These are phyloP conservation scores for Tiliqua scincoides DNA, from an alignment of 2,113 vertebrate species.

Conservation along the genomic window DNA sequence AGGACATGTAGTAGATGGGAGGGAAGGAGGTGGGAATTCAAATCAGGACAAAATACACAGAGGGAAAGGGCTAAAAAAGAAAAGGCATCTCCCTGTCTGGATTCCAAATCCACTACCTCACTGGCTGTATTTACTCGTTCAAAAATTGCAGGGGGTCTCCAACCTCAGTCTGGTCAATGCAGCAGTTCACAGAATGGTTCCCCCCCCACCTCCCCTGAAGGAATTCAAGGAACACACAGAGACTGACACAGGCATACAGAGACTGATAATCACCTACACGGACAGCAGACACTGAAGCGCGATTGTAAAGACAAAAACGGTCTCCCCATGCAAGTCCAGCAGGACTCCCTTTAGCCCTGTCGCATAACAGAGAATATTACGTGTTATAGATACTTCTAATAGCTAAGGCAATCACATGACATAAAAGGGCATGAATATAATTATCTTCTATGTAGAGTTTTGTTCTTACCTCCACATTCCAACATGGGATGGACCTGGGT, in stretches of 20 bases:
- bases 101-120: background rate
- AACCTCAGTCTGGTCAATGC: too few relatives aligned
- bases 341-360: background rate
- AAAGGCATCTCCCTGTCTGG: background rate
- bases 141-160: too few relatives aligned
- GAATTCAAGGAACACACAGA: background rate
- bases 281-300: background rate
- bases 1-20: too few relatives aligned
- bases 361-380: background rate
- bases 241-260: too few relatives aligned
- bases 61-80: background rate
- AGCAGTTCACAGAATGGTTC: too few relatives aligned
- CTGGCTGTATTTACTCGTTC: too few relatives aligned
- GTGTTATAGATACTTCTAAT: background rate
- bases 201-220: background rate
- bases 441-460: background rate
- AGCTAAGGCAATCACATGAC: background rate
- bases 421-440: background rate
- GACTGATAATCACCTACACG: conserved; percentile 5
- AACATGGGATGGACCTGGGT: background rate
- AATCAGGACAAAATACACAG: background rate
- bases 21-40: background rate
- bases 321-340: background rate
- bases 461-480: background rate
- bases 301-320: background rate